Conservation (phyloP, 30 jellyfish, hydroid and myxozoan genomes). For the Pseudorhiza aurosa region DNA sequence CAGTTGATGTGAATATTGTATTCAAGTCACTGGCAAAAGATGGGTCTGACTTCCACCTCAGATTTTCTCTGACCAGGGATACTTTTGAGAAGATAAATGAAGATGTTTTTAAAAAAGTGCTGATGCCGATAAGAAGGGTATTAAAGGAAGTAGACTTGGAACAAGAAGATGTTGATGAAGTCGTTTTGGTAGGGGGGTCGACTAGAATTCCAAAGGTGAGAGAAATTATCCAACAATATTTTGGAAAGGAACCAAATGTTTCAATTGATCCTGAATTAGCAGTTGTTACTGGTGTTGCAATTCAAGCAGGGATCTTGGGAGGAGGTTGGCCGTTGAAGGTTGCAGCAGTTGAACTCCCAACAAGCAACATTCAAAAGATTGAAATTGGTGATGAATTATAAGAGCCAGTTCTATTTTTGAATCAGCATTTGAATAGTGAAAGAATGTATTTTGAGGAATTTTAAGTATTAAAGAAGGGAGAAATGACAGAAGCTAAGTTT, state of each 20-base stretch:
- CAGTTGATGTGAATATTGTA: slow-evolving; percentile 18
- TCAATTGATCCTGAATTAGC: slow-evolving; percentile 92
- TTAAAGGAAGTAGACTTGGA: slow-evolving; percentile 73
- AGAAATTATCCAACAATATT: slow-evolving; percentile 63
- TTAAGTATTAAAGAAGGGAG: too few species aligned
- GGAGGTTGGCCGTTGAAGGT: slow-evolving; percentile 91
- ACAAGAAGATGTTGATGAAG: slow-evolving; percentile 75
- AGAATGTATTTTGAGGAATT: too few species aligned
- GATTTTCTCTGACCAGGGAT: slow-evolving; percentile 37
- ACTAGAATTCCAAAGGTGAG: slow-evolving; percentile 92
- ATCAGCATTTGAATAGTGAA: too few species aligned
- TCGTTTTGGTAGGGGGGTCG: slow-evolving; percentile 96
- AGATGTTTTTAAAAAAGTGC: slow-evolving; percentile 48
- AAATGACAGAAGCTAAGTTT: too few species aligned
- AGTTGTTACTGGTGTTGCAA: slow-evolving; percentile 89
- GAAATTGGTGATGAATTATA: slow-evolving; percentile 56
- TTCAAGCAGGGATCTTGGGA: slow-evolving; percentile 93
- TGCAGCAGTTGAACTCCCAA: slow-evolving; percentile 93
- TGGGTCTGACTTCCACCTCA: slow-evolving; percentile 16
- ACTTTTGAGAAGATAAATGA: slow-evolving; percentile 63
- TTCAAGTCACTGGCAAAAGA: slow-evolving; percentile 36
- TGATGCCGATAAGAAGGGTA: slow-evolving; percentile 81
- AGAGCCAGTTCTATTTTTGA: too few species aligned
- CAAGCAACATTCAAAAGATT: slow-evolving; percentile 57
- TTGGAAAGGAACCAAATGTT: slow-evolving; percentile 80